Percentiles rank a stretch among this genome's conserved stretches.
Conservation (phyloP, 37 sponge, comb jelly and placozoan species). For the Oscarella lobularis region DNA sequence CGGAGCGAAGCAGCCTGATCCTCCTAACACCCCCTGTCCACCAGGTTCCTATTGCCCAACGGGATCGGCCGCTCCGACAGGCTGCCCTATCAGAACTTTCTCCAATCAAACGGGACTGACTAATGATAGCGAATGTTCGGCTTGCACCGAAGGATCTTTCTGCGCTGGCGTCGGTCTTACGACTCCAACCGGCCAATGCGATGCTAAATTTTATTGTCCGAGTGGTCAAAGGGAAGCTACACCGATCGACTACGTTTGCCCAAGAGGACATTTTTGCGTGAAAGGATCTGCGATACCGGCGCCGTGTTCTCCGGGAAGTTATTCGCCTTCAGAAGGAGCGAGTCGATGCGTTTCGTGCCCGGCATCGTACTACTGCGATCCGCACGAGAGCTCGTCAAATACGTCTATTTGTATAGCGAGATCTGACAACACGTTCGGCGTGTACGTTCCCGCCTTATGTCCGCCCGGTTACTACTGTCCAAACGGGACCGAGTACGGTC, state of each 20-base stretch:
- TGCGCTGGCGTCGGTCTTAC: neutral
- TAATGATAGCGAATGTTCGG: neutral
- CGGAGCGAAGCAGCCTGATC: slow-evolving; percentile 7
- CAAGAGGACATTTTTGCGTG: neutral
- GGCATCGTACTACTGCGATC: neutral
- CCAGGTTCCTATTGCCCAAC: slow-evolving; percentile 15
- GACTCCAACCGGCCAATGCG: neutral
- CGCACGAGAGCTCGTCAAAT: too few species aligned
- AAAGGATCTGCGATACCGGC: neutral
- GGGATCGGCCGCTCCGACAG: neutral
- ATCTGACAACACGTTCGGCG: too few species aligned
- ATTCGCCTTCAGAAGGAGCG: neutral
- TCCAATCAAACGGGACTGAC: neutral
- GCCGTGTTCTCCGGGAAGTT: neutral
- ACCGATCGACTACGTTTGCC: neutral
- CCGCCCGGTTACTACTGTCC: neutral
- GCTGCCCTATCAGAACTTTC: slow-evolving; percentile 13
- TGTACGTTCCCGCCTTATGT: neutral
- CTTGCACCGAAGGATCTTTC: slow-evolving; percentile 17
- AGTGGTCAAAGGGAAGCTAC: too few species aligned
- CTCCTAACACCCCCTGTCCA: slow-evolving; percentile 22
- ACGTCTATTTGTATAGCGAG: too few species aligned
- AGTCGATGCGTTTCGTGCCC: neutral
- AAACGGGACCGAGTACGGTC: slow-evolving; percentile 2
- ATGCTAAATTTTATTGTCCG: neutral